Evolutionary conservation across 2,113 vertebrate genomes (phyloP), one percentile per base, ranked within the genome.

Genomic region (Caranx melampygus): DNA sequence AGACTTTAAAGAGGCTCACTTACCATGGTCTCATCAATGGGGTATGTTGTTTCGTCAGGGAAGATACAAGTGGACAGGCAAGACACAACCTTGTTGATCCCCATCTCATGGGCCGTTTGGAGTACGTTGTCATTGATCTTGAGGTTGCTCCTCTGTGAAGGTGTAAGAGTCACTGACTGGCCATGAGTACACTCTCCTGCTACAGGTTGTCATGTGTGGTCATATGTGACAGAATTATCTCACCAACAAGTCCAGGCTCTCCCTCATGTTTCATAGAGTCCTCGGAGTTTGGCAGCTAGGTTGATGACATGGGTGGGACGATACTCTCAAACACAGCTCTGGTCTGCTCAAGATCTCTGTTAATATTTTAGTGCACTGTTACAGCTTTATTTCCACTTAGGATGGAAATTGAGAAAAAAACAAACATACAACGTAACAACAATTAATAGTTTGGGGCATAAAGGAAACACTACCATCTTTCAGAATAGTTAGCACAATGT

Each of bases 31-130:
- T 98, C 97, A 0, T 98, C 92, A 0, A 98, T 97, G 4, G 97
- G 97, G 21, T 97, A 98, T 1, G 91, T 94, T 1, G 96, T 97
- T 85, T 96, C 94, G 88, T 97, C 97, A 0, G 97, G 96, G 87
- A 98, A 98, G 86, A 97, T 96, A 70, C 97, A 98, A 40, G 96
- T 98, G 60, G 97, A 97, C 33, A 98, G 92, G 82, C 97, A 97
- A 82, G 97, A 98, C 55, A 98, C 95, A 0, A 97, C 96, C 59
- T 97, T 97, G 82, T 64, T 72, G 20, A 92, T 95, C 0, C 95
- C 94, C 0, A 6, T 68, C 85, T 96, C 93, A 0, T 96, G 96
- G 0, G 97, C 95, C 0, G 92, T 92, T 2, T 98, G 95, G 40
- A 98, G 94, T 33, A 98, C 95, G 0, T 98, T 98, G 91, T 98